Conservation (phyloP, 1,140 invertebrate species). For the Trichonephila clavipes region DNA sequence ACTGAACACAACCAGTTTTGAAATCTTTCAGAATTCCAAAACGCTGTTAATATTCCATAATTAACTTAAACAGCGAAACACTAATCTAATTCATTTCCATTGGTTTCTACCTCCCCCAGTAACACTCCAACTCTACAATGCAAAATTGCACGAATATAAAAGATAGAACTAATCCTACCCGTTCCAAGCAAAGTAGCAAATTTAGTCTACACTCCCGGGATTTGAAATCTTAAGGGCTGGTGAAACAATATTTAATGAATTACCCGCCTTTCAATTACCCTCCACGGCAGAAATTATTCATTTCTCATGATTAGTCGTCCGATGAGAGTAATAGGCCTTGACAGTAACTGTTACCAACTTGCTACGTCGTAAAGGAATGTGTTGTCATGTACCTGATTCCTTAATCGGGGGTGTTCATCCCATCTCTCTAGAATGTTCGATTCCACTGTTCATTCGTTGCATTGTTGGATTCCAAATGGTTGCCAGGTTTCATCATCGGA, state of each 20-base stretch:
- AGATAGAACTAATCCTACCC: neutral
- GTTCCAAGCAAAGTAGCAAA: neutral
- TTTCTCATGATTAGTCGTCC: slow-evolving; percentile 52
- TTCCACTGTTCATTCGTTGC: slow-evolving; percentile 49
- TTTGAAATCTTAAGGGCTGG: slow-evolving; percentile 17
- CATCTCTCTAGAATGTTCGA: slow-evolving; percentile 31
- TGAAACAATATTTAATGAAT: slow-evolving; percentile 51
- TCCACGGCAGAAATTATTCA: slow-evolving; percentile 41
- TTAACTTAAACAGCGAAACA: neutral
- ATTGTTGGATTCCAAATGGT: slow-evolving; percentile 63
- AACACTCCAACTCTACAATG: neutral
- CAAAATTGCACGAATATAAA: neutral
- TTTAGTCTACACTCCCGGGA: neutral
- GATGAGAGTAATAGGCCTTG: slow-evolving; percentile 7
- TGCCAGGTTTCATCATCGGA: slow-evolving; percentile 55
- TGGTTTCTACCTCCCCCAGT: neutral
- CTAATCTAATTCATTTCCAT: neutral
- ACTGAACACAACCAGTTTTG: neutral
- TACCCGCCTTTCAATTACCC: slow-evolving; percentile 45
- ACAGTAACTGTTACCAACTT: slow-evolving; percentile 37
- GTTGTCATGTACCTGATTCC: slow-evolving; percentile 76
- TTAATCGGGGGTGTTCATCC: slow-evolving; percentile 65
- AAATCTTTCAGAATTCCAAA: neutral
- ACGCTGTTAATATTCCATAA: neutral
- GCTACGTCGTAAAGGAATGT: slow-evolving; percentile 54